phyloP scores from a whole-genome alignment of 2,113 vertebrate genomes.

The Lycocorax pyrrhopterus region DNA sequence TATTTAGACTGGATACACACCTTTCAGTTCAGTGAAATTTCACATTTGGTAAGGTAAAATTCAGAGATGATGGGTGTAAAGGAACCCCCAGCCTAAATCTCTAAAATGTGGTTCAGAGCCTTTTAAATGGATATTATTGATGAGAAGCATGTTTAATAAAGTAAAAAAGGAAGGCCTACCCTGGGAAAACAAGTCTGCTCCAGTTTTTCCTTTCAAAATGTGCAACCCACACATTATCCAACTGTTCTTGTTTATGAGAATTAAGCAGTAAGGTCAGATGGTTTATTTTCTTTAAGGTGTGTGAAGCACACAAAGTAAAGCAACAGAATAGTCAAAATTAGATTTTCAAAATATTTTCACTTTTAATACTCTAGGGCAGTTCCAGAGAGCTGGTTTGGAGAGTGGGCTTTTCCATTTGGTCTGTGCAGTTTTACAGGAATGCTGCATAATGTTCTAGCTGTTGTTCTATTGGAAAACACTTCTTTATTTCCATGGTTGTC shows the following conservation, averaged over 20 bases:
- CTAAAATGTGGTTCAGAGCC: background rate
- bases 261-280: background rate
- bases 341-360: background rate
- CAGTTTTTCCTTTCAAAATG: background rate
- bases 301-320: background rate
- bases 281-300: constrained; percentile 20
- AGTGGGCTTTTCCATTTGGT: background rate
- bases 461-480: background rate
- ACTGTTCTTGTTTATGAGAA: background rate
- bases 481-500: background rate
- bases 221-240: background rate
- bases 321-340: background rate
- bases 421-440: background rate
- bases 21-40: background rate
- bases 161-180: background rate
- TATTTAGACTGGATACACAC: background rate
- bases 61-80: background rate
- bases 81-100: background rate
- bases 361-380: background rate
- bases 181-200: background rate
- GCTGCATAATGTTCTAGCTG: background rate
- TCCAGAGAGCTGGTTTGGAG: background rate
- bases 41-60: background rate
- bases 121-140: background rate
- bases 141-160: background rate